Percentiles rank a stretch among this genome's conserved stretches.
Conservation (phyloP, 2,113 vertebrate genomes). For the Coracopsis vasa region DNA sequence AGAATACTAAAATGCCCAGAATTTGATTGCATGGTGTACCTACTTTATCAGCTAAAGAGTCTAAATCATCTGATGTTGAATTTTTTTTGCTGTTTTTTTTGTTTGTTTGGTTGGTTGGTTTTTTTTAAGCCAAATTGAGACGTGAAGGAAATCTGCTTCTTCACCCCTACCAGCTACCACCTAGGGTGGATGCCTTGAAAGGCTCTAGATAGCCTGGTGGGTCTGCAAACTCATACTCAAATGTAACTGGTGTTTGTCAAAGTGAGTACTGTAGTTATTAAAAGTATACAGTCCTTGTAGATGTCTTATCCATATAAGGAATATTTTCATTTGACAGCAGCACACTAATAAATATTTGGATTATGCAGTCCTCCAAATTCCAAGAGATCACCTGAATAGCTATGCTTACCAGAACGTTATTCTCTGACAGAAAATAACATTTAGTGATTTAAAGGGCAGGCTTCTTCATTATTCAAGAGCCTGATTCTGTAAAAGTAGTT, state of each 20-base stretch:
- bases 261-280: neutral
- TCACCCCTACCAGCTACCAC: neutral
- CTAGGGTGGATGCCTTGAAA: neutral
- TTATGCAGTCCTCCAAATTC: neutral
- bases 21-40: neutral
- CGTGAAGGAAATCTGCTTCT: neutral
- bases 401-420: neutral
- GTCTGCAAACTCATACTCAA: neutral
- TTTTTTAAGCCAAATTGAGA: neutral
- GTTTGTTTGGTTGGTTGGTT: no score
- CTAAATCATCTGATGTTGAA: neutral
- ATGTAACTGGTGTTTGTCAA: neutral
- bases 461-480: neutral
- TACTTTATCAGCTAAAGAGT: neutral
- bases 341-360: slow-evolving; percentile 13
- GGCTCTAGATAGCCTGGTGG: neutral
- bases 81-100: neutral
- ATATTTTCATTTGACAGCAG: neutral
- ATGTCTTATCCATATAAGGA: neutral
- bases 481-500: neutral
- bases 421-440: neutral
- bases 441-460: neutral
- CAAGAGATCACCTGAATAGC: neutral
- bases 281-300: neutral
- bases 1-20: neutral